Evolutionary conservation across 2,797 vertebrate genomes (phyloP).

Genomic region (Typhlichthys eigenmanni): DNA sequence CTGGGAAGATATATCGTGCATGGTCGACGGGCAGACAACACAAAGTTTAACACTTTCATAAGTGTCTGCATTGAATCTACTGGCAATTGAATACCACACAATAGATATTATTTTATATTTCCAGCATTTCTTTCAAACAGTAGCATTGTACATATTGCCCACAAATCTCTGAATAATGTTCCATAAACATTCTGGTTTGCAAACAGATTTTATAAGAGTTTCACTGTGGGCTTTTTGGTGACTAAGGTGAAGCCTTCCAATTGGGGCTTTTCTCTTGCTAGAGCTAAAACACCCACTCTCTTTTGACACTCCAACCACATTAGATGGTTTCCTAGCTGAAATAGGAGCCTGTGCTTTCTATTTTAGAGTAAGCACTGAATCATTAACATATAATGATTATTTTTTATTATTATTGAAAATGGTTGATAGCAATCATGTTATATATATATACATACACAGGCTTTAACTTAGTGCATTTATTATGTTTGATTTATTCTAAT

Average conservation of each 20-base stretch:
- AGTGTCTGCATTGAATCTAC: no score
- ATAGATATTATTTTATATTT: no score
- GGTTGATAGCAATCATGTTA: conserved; percentile 47
- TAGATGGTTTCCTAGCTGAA: conserved; percentile 68
- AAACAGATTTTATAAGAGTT: no score
- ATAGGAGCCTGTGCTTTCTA: no score
- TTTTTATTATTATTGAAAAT: conserved; percentile 32
- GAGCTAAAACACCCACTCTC: conserved; percentile 46
- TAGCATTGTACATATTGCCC: no score
- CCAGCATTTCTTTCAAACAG: no score
- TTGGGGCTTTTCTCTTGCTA: conserved; percentile 31
- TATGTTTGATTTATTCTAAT: conserved; percentile 5
- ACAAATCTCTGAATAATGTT: neutral
- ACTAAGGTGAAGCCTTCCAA: conserved; percentile 12
- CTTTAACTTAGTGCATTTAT: conserved; percentile 7
- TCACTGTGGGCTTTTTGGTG: no score
- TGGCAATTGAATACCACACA: no score
- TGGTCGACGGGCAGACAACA: no score
- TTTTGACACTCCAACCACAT: conserved; percentile 63
- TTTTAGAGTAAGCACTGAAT: conserved; percentile 26
- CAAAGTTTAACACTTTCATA: no score
- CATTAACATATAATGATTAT: conserved; percentile 31
- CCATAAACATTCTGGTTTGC: conserved; percentile 10
- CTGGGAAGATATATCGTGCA: no score
- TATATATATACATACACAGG: conserved; percentile 1